These are phyloP conservation scores for Glandiceps talaboti DNA, from an alignment of 53 echinoderm and acorn worm genomes.

Conservation along the genomic window DNA sequence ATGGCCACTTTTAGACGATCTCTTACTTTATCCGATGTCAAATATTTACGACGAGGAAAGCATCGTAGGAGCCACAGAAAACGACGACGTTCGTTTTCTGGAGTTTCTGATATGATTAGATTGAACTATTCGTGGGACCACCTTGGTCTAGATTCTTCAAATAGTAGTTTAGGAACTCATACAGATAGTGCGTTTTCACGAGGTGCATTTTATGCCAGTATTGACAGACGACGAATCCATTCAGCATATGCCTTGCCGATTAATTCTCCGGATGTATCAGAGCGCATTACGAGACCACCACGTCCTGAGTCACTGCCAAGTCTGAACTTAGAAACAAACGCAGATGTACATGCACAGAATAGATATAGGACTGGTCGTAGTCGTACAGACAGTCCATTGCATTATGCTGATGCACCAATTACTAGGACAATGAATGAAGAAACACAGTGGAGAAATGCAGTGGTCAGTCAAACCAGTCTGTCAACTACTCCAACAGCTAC, in stretches of 20 bases:
- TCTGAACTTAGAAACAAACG: not conserved
- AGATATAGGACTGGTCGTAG: not conserved
- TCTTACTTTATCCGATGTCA: slow-evolving; percentile 14
- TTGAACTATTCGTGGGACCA: not conserved
- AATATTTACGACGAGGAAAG: slow-evolving; percentile 11
- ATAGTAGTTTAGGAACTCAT: not conserved
- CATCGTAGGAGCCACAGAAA: slow-evolving; percentile 41
- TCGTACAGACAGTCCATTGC: not conserved
- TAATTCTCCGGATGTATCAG: not conserved
- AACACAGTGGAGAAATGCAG: not conserved
- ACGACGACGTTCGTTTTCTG: slow-evolving; percentile 64
- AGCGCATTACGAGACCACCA: not conserved
- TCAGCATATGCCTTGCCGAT: not conserved
- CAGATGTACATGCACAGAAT: not conserved
- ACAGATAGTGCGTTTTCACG: not conserved
- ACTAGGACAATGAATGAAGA: not conserved
- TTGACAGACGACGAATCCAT: not conserved
- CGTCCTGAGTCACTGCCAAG: not conserved
- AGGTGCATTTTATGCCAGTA: not conserved
- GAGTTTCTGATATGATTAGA: slow-evolving; percentile 27
- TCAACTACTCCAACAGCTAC: not conserved
- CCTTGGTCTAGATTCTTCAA: not conserved
- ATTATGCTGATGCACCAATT: not conserved
- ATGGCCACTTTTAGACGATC: slow-evolving; percentile 79
- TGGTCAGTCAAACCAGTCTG: not conserved